Percentiles rank a stretch among this genome's conserved stretches.
These are phyloP conservation scores for Limosa lapponica DNA, from an alignment of 2,797 vertebrate genomes.

Conservation along the genomic window DNA sequence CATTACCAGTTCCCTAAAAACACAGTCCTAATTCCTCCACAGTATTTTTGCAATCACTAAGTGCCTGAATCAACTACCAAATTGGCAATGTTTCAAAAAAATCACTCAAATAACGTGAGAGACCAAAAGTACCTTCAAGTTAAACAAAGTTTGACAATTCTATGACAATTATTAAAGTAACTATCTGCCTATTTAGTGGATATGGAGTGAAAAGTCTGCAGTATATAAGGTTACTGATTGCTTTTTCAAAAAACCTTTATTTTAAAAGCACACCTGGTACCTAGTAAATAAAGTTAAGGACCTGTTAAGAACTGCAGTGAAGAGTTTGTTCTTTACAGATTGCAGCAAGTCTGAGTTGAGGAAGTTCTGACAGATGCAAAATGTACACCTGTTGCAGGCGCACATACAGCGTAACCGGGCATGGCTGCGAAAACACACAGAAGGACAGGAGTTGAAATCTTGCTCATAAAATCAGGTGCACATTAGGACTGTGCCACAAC, in stretches of 20 bases:
- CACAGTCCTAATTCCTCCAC: background rate
- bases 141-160: background rate
- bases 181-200: constrained; percentile 52
- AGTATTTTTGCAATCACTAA: background rate
- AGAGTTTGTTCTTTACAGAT: constrained; percentile 96
- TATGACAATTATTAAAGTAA: background rate
- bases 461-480: constrained; percentile 73
- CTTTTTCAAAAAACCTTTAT: constrained; percentile 55
- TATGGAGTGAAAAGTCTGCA: constrained; percentile 71
- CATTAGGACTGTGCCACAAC: constrained; percentile 76
- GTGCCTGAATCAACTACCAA: background rate
- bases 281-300: constrained; percentile 88
- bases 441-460: constrained; percentile 84
- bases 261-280: constrained; percentile 83
- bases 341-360: constrained; percentile 98
- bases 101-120: background rate
- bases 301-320: constrained; percentile 96
- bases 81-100: background rate
- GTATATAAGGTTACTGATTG: constrained; percentile 60
- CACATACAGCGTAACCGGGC: constrained; percentile 96
- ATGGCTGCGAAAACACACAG: constrained; percentile 97
- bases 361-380: constrained; percentile 99
- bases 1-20: background rate
- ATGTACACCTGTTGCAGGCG: constrained; percentile 97
- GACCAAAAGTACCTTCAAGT: background rate